A percentile compares a stretch with the other conserved stretches of the same genome.
Conservation (phyloP, 2,113 vertebrate species). For the Xenopus laevis region DNA sequence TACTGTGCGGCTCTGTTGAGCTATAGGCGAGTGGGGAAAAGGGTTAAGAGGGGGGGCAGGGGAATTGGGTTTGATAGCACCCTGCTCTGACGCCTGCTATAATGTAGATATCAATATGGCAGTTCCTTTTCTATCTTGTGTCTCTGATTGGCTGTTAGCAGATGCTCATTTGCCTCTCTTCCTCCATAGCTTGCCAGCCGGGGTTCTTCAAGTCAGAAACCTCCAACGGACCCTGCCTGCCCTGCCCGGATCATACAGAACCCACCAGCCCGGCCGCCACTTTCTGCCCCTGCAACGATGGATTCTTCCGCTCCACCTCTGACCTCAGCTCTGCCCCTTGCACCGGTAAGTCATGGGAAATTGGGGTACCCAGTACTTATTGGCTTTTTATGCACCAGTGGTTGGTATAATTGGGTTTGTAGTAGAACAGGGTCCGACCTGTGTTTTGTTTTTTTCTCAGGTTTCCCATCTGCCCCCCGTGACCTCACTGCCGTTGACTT, state of each 20-base stretch:
- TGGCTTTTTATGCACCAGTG: conserved; percentile 54
- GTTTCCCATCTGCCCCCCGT: conserved; percentile 75
- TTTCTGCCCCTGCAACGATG: conserved; percentile 70
- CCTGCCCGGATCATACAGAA: conserved; percentile 76
- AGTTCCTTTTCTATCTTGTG: no score
- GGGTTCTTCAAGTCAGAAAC: conserved; percentile 77
- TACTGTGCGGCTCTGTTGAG: no score
- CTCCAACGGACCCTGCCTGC: conserved; percentile 63
- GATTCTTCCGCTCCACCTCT: conserved; percentile 70
- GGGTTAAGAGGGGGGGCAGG: no score
- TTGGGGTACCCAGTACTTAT: neutral
- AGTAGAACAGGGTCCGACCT: neutral
- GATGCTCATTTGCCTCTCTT: neutral
- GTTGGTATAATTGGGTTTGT: neutral
- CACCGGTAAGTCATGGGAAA: conserved; percentile 68
- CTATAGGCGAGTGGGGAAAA: no score
- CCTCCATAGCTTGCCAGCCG: conserved; percentile 69
- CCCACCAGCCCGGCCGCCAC: conserved; percentile 54
- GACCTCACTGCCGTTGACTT: conserved; percentile 65
- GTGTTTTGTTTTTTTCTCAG: conserved; percentile 66
- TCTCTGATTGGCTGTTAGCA: no score
- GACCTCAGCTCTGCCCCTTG: conserved; percentile 67
- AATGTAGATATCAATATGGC: no score
- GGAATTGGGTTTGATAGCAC: no score
- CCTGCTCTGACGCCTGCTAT: neutral